Conservation (phyloP, 2,113 vertebrate species). For the Trachemys scripta region DNA sequence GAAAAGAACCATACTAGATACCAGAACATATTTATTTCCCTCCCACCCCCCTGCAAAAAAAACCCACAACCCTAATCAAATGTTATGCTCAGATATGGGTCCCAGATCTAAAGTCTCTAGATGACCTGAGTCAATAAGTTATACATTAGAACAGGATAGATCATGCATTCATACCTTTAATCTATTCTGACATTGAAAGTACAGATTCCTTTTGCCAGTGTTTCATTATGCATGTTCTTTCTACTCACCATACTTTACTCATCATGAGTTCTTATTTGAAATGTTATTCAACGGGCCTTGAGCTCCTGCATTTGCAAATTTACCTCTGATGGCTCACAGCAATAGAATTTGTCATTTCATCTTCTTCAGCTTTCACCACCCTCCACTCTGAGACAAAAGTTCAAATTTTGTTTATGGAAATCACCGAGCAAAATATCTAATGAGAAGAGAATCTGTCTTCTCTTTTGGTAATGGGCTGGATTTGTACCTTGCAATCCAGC, state of each 20-base stretch:
- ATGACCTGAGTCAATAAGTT: not conserved
- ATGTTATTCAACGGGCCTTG: not conserved
- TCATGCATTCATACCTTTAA: not conserved
- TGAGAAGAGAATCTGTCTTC: rapidly evolving
- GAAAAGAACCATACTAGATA: not conserved
- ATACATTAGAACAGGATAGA: not conserved
- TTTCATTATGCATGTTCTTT: not conserved
- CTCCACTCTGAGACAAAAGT: not conserved
- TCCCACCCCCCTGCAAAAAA: no score
- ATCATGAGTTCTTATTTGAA: not conserved
- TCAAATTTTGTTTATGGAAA: not conserved
- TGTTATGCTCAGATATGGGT: not conserved
- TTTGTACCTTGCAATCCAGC: not conserved
- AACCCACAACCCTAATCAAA: not conserved
- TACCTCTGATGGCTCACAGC: not conserved
- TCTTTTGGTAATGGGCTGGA: not conserved
- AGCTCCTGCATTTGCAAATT: not conserved
- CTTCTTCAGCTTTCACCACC: not conserved
- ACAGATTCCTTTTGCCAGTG: not conserved
- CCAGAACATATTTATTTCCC: not conserved
- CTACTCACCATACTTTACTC: not conserved
- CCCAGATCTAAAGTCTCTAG: not conserved
- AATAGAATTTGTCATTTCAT: not conserved
- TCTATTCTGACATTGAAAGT: not conserved
- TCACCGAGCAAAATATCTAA: not conserved